Percentiles rank a stretch among this genome's conserved stretches.
Evolutionary conservation across 1,140 invertebrate genomes (phyloP).

Genomic region (Conus ventricosus): DNA sequence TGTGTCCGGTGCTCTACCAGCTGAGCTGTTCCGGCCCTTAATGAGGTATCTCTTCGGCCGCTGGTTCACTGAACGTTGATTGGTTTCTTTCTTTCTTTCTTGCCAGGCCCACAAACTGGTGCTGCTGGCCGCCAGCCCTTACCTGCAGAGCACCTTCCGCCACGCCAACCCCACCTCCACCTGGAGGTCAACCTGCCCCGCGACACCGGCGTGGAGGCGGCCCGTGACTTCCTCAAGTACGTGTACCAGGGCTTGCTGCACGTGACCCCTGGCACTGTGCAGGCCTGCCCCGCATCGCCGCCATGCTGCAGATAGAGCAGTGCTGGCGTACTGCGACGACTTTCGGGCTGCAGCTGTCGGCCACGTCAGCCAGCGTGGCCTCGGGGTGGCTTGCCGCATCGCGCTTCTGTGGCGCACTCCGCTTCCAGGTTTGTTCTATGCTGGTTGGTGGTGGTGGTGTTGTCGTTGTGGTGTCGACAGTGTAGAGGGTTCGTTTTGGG

Average conservation of each 20-base stretch:
- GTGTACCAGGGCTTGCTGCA: slow-evolving; percentile 40
- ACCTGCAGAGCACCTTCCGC: slow-evolving; percentile 51
- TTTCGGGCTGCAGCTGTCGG: slow-evolving; percentile 34
- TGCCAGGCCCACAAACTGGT: slow-evolving; percentile 61
- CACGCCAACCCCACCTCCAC: slow-evolving; percentile 46
- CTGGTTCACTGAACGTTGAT: neutral
- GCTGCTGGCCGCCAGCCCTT: slow-evolving; percentile 58
- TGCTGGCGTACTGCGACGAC: slow-evolving; percentile 46
- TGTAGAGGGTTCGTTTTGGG: too few species aligned
- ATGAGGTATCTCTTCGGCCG: neutral
- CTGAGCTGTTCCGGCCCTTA: too few species aligned
- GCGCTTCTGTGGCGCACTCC: too few species aligned
- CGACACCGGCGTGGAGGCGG: slow-evolving; percentile 43
- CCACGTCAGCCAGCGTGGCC: neutral
- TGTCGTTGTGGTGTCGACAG: too few species aligned
- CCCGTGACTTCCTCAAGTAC: slow-evolving; percentile 47
- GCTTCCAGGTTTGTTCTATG: too few species aligned
- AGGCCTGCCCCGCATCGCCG: slow-evolving; percentile 44
- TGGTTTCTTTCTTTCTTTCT: neutral
- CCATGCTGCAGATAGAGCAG: slow-evolving; percentile 48
- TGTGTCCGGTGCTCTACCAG: too few species aligned
- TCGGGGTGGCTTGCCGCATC: too few species aligned
- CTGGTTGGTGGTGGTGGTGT: too few species aligned
- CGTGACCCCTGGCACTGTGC: slow-evolving; percentile 40
- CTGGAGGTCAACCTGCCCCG: slow-evolving; percentile 48